Evolutionary conservation across 2,113 vertebrate species (phyloP).

Genomic region (Lontra canadensis): DNA sequence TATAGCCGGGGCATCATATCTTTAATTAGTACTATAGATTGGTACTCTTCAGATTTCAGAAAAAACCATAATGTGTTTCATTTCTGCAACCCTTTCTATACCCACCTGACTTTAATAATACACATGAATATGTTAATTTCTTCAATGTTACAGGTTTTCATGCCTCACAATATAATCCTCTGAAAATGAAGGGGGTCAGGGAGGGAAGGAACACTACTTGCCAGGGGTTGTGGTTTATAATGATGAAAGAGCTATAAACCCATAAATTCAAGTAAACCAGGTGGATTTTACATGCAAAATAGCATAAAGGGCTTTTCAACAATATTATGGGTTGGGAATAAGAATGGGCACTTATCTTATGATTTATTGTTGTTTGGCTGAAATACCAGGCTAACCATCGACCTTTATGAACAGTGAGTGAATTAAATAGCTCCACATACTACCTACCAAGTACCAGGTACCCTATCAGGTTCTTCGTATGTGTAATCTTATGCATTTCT

Average conservation of each 20-base stretch:
- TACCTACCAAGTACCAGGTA: neutral
- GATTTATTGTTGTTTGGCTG: constrained; percentile 63
- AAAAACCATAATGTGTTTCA: constrained; percentile 59
- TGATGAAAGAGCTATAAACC: constrained; percentile 46
- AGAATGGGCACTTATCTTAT: constrained; percentile 15
- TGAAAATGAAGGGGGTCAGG: constrained; percentile 31
- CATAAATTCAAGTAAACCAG: constrained; percentile 46
- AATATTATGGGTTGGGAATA: constrained; percentile 33
- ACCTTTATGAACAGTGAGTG: constrained; percentile 39
- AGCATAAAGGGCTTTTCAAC: constrained; percentile 54
- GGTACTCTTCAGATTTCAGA: constrained; percentile 45
- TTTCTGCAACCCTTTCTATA: constrained; percentile 69
- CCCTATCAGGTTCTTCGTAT: neutral
- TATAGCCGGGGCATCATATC: neutral
- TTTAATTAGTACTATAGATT: constrained; percentile 56
- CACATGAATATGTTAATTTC: constrained; percentile 66
- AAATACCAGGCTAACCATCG: constrained; percentile 42
- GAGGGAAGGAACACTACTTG: neutral
- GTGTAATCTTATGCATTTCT: neutral
- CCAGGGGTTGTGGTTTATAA: constrained; percentile 55
- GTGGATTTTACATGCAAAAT: constrained; percentile 56
- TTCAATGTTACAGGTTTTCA: constrained; percentile 50
- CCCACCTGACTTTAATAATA: constrained; percentile 66
- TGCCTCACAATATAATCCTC: constrained; percentile 56
- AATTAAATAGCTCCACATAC: constrained; percentile 26